Conservation (phyloP, 2,113 vertebrate species). For the Nestor notabilis region DNA sequence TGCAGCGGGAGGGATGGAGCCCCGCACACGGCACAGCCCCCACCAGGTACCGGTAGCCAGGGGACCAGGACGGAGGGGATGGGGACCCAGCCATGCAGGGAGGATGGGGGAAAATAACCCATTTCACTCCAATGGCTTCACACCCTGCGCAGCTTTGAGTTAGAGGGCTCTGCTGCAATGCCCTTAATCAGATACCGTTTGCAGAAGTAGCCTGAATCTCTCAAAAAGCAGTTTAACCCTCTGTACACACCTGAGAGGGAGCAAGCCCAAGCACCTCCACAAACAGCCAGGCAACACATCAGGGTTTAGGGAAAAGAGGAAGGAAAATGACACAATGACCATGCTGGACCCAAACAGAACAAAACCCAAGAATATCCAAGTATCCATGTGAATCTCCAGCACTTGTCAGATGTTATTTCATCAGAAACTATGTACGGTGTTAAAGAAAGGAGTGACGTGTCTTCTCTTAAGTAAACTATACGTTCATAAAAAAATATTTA, state of each 20-base stretch:
- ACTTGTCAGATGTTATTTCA: not conserved
- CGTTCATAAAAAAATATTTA: slow-evolving; percentile 24
- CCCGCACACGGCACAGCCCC: not conserved
- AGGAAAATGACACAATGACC: not conserved
- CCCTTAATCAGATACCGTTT: not conserved
- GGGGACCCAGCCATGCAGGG: not conserved
- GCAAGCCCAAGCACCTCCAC: not conserved
- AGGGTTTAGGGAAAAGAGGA: not conserved
- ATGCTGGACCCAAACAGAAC: not conserved
- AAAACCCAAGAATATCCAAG: not conserved
- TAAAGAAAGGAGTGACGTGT: not conserved
- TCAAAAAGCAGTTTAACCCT: not conserved
- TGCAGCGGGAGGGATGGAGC: not conserved
- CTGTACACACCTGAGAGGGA: not conserved
- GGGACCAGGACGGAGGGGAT: not conserved
- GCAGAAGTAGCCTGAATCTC: not conserved
- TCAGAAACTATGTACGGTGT: not conserved
- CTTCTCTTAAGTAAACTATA: slow-evolving; percentile 56
- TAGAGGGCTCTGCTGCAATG: not conserved
- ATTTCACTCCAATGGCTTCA: not conserved
- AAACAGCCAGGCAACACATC: not conserved
- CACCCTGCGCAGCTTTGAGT: not conserved
- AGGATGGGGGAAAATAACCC: no score
- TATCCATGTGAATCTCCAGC: not conserved
- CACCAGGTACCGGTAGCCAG: rapidly evolving